Percentiles rank a stretch among this genome's conserved stretches.
Conservation (phyloP, 2,888 invertebrate species). For the Desoria tigrina region DNA sequence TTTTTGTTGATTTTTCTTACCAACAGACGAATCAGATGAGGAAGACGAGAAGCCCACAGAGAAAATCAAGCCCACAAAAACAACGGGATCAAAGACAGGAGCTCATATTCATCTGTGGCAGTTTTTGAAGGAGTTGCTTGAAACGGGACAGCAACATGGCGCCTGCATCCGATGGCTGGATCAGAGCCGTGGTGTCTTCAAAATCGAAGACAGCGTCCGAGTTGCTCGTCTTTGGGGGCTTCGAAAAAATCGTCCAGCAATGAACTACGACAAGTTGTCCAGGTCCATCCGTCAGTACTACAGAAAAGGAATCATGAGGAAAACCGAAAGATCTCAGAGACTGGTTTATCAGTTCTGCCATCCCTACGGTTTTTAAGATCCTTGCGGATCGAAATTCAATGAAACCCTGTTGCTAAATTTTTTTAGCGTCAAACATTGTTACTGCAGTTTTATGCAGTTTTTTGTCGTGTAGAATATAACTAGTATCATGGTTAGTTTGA, state of each 20-base stretch:
- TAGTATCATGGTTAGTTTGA: neutral
- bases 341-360: conserved; percentile 98
- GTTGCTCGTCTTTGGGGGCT: conserved; percentile 98
- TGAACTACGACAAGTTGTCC: conserved; percentile 99
- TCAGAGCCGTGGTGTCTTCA: conserved; percentile 90
- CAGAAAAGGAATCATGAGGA: conserved; percentile 99
- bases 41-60: conserved; percentile 56
- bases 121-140: conserved; percentile 91
- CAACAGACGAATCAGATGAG: conserved; percentile 64
- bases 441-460: conserved; percentile 55
- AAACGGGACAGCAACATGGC: conserved; percentile 83
- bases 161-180: conserved; percentile 98
- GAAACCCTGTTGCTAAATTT: conserved; percentile 54
- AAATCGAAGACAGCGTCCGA: conserved; percentile 96
- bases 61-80: conserved; percentile 24
- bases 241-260: conserved; percentile 95
- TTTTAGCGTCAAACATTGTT: conserved; percentile 53
- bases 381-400: conserved; percentile 50
- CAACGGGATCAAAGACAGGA: conserved; percentile 58
- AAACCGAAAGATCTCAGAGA: conserved; percentile 95
- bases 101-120: conserved; percentile 98
- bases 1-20: too few relatives aligned
- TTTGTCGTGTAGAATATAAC: conserved; percentile 17
- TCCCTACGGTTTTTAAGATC: conserved; percentile 75
- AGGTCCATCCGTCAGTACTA: conserved; percentile 97